Base-by-base conservation (phyloP, 1,140 invertebrate species). In the Belonocnema kinseyi region DNA sequence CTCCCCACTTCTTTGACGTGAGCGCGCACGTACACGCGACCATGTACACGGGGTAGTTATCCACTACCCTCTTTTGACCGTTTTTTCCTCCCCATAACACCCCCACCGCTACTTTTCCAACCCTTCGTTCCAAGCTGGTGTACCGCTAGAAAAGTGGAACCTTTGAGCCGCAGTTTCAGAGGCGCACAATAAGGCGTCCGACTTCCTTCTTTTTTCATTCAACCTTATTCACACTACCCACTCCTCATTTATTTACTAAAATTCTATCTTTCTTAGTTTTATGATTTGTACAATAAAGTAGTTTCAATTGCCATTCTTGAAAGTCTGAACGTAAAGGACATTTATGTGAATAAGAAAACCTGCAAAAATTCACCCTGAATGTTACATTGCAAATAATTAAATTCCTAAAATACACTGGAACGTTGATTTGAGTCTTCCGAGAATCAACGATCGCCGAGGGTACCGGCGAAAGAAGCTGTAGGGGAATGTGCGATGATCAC, bases 111-210 rank as follows among this genome's bases (percentile, higher is more conserved):
- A 46, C 40, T 46, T 46, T 11, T 8, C 10, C 10, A 46, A 66
- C 61, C 4, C 58, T 40, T 61, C 6, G 85, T 83, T 83, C 86
- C 81, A 87, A 87, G 86, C 87, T 85, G 83, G 85, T 80, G 82
- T 87, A 90, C 85, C 33, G 13, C 61, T 66, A 66, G 61, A 40
- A 91, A 91, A 91, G 89, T 89, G 89, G 89, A 91, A 90, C 90
- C 90, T 92, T 92, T 92, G 91, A 91, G 87, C 91, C 89, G 83
- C 76, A 90, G 89, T 90, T 88, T 90, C 87, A 88, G 88, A 87
- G 84, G 82, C 85, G 83, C 85, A 91, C 90, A 92, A 92, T 92
- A 92, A 92, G 88, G 90, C 89, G 87, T 86, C 84, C 88, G 87
- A 90, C 89, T 91, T 91, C 85, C 85, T 88, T 85, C 87, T 88